Percentiles rank a stretch among this genome's conserved stretches.
Conservation (phyloP, 2,797 vertebrate genomes). For the Botia kubotai region DNA sequence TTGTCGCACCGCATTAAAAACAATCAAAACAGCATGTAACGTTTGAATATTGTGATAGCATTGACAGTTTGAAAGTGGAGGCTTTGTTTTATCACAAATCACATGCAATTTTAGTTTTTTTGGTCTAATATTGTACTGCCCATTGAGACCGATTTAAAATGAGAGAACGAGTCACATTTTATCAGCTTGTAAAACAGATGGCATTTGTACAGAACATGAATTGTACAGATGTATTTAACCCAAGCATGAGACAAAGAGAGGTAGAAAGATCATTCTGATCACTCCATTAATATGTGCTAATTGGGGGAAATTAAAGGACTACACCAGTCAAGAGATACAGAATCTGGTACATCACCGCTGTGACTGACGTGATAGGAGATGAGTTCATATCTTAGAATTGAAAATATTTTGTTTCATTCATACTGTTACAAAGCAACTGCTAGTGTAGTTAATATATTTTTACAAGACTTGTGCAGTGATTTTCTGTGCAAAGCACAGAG, state of each 20-base stretch:
- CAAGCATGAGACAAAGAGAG: constrained; percentile 2
- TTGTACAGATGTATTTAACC: constrained; percentile 14
- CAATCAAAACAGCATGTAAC: neutral
- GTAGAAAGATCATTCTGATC: constrained; percentile 6
- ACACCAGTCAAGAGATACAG: constrained; percentile 16
- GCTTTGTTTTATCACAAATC: neutral
- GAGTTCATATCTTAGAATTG: neutral
- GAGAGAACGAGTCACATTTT: constrained; percentile 17
- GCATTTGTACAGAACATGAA: constrained; percentile 15
- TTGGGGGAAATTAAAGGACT: constrained; percentile 20
- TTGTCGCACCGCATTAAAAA: neutral
- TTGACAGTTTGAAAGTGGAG: neutral
- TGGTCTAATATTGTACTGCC: neutral
- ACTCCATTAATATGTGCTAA: constrained; percentile 54
- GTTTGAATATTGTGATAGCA: neutral
- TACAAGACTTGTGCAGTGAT: constrained; percentile 12
- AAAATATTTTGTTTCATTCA: neutral
- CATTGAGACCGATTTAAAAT: neutral
- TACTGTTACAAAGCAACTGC: neutral
- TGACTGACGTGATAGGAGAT: neutral
- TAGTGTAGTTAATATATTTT: neutral
- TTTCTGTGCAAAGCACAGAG: constrained; percentile 7
- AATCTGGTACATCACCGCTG: constrained; percentile 11
- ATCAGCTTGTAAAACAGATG: constrained; percentile 33
- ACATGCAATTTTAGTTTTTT: neutral